Base-by-base conservation (phyloP, 1,140 invertebrate species). In the Meteorus sp. region DNA sequence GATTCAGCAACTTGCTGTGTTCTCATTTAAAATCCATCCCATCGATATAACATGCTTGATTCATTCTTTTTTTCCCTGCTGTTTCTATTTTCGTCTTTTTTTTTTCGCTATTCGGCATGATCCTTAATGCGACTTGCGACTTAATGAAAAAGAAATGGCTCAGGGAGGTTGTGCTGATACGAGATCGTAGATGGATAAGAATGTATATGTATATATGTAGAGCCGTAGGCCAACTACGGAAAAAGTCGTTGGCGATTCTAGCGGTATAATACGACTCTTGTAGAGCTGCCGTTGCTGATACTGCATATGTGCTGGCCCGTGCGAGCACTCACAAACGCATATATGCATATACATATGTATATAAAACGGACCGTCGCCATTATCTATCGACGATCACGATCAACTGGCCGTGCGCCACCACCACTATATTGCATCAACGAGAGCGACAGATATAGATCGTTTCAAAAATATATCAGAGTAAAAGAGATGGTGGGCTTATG, bases 341-440 rank as follows among this genome's bases (percentile, higher is more conserved):
- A n/a, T n/a, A n/a, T n/a, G n/a, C n/a, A n/a, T n/a, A n/a, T n/a
- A n/a, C n/a, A n/a, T n/a, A n/a, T n/a, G 44, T 22, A 22, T 47
- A 47, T 47, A 47, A 47, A 47, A 47, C 13, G 39, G 51, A 43
- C 62, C 60, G 63, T 54, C 63, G 62, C 58, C n/a, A 69, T 70
- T 70, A 73, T 67, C 64, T 60, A 61, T 65, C 65, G 68, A 60
- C 59, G 60, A 71, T 71, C 69, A 47, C 63, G 67, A 69, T 68
- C 57, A 44, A 47, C 3, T 23, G 19, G 20, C 29, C 60, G n/a
- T n/a, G n/a, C n/a, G 47, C 51, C 15, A 50, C 52, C 54, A 59
- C n/a, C n/a, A n/a, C n/a, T n/a, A n/a, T n/a, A n/a, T n/a, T n/a
- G n/a, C n/a, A n/a, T n/a, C n/a, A n/a, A n/a, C n/a, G 61, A 47